These are phyloP conservation scores for Agrilus cyanescens DNA, from an alignment of 2,888 invertebrate genomes.

Conservation along the genomic window DNA sequence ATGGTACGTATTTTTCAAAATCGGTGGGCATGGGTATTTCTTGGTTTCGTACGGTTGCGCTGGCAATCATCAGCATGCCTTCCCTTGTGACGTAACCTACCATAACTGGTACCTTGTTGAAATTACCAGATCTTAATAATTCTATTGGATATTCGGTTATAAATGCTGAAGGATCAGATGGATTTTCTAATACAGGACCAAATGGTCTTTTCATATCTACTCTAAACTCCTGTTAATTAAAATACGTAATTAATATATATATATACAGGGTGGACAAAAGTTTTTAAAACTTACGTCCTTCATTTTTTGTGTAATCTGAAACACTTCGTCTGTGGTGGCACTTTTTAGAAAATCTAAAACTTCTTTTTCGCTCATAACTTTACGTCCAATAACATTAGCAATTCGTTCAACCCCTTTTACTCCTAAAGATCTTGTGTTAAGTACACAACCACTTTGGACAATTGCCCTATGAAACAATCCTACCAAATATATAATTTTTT, in stretches of 20 bases:
- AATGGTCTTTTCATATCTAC: not conserved
- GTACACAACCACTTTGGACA: constrained; percentile 22
- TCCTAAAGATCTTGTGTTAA: constrained; percentile 18
- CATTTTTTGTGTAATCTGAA: constrained; percentile 2
- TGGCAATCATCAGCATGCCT: constrained; percentile 6
- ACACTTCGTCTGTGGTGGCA: constrained; percentile 1
- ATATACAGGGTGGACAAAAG: too few relatives aligned
- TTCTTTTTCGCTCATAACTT: constrained; percentile 2
- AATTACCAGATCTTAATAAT: not conserved
- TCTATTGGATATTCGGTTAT: not conserved
- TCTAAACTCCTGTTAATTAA: constrained; percentile 6
- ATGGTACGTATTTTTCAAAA: constrained; percentile 18
- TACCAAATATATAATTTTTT: not conserved
- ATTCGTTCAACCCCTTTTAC: constrained; percentile 6
- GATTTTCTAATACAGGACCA: not conserved
- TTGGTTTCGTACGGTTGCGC: constrained; percentile 10
- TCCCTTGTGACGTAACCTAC: not conserved
- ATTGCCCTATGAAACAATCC: constrained; percentile 24
- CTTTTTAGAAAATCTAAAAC: constrained; percentile 6
- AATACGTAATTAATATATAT: not conserved
- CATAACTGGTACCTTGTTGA: not conserved
- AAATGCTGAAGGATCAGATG: not conserved
- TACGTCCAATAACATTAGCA: constrained; percentile 3
- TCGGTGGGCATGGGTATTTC: constrained; percentile 9
- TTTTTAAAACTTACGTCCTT: constrained; percentile 6